Conservation (phyloP, 2,888 invertebrate species). For the Neria commutata region DNA sequence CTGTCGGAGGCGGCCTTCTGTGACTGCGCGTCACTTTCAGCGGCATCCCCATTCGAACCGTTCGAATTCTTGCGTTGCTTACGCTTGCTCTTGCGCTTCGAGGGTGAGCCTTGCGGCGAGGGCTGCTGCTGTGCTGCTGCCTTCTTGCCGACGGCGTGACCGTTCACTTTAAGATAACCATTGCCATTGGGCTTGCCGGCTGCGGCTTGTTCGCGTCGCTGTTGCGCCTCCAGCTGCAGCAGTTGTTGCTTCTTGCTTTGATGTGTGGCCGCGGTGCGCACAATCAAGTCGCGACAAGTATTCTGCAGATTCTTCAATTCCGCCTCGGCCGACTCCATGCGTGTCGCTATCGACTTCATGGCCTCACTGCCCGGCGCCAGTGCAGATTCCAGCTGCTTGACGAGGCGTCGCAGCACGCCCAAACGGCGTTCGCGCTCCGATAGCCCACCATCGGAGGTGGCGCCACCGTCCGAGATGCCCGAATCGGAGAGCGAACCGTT, state of each 20-base stretch:
- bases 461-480: constrained; percentile 77
- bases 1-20: constrained; percentile 34
- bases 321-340: constrained; percentile 71
- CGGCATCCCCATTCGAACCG: constrained; percentile 5
- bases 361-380: constrained; percentile 73
- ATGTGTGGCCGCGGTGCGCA: constrained; percentile 61
- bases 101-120: constrained; percentile 23
- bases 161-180: constrained; percentile 28
- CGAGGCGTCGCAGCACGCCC: constrained; percentile 70
- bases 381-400: constrained; percentile 70
- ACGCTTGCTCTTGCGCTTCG: constrained; percentile 38
- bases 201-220: background rate
- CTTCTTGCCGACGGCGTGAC: constrained; percentile 25
- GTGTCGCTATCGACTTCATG: constrained; percentile 68
- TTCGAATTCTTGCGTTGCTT: constrained; percentile 18
- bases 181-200: background rate
- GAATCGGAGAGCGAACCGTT: constrained; percentile 74
- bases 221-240: constrained; percentile 23
- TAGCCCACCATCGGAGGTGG: constrained; percentile 72
- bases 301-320: constrained; percentile 72
- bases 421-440: constrained; percentile 71
- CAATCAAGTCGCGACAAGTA: constrained; percentile 69
- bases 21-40: constrained; percentile 3
- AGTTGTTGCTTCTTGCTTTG: constrained; percentile 48
- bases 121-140: constrained; percentile 17